Percentiles rank a stretch among this genome's conserved stretches.
Evolutionary conservation across 2,888 invertebrate genomes (phyloP).

Genomic region (Ophioninae sp.): DNA sequence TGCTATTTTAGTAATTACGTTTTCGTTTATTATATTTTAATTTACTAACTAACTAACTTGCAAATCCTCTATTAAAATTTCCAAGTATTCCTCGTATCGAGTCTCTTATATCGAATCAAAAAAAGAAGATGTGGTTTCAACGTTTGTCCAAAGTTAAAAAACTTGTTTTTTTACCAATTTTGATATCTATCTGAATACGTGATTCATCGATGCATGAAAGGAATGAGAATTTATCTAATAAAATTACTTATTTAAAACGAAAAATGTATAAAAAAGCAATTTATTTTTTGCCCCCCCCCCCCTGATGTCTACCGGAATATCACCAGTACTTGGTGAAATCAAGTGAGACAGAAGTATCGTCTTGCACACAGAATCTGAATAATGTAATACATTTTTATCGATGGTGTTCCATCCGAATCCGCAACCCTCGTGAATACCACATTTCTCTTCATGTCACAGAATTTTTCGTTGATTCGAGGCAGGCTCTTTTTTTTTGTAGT

Average conservation of each 20-base stretch:
- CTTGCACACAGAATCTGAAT: background rate
- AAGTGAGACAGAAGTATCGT: background rate
- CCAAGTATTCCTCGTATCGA: conserved; percentile 23
- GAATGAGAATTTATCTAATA: background rate
- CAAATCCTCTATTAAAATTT: background rate
- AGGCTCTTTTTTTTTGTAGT: background rate
- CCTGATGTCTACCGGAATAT: background rate
- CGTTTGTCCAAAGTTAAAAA: background rate
- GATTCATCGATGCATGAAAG: background rate
- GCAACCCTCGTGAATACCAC: background rate
- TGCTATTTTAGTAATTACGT: background rate
- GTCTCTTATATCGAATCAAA: conserved; percentile 4
- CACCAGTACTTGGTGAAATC: background rate
- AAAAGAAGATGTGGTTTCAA: background rate
- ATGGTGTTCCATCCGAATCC: background rate
- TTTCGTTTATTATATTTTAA: background rate
- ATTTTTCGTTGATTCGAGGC: background rate
- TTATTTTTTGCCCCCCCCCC: background rate
- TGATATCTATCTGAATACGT: background rate
- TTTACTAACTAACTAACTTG: conserved; percentile 17
- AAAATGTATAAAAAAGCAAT: background rate
- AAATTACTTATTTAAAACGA: background rate
- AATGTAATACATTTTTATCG: background rate
- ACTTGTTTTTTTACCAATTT: background rate
- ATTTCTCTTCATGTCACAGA: background rate